These are phyloP conservation scores for Plodia interpunctella DNA, from an alignment of 1,140 invertebrate species.

Conservation along the genomic window DNA sequence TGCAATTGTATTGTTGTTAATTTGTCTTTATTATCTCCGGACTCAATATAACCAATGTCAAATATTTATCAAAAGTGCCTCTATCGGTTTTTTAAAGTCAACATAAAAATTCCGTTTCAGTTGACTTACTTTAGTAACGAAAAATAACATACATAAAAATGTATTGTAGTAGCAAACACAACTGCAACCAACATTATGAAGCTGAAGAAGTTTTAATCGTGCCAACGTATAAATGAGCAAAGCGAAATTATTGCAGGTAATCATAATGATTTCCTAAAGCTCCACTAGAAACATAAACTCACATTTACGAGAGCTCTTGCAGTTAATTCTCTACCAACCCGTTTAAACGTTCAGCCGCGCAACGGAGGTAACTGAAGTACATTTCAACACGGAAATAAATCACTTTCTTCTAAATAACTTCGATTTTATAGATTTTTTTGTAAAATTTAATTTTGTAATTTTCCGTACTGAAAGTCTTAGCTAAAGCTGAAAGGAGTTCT, in stretches of 20 bases:
- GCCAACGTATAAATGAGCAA: neutral
- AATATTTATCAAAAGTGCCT: too few species aligned
- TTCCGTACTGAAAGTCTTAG: too few species aligned
- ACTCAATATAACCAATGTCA: neutral
- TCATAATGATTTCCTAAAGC: slow-evolving; percentile 7
- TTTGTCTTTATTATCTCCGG: too few species aligned
- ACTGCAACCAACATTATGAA: neutral
- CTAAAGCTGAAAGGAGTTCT: too few species aligned
- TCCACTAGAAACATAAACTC: neutral
- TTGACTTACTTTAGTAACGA: too few species aligned
- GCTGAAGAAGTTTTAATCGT: neutral
- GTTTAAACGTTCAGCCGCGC: neutral
- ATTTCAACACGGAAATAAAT: slow-evolving; percentile 1
- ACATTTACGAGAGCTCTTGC: slow-evolving; percentile 20
- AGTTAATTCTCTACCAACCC: slow-evolving; percentile 18
- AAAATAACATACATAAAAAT: too few species aligned
- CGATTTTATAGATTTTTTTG: neutral
- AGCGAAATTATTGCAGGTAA: neutral
- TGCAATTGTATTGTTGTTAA: too few species aligned
- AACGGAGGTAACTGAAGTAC: neutral
- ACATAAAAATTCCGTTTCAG: too few species aligned
- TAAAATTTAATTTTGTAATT: too few species aligned
- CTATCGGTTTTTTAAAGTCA: too few species aligned
- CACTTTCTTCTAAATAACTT: neutral
- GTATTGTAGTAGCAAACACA: neutral